phyloP scores from a whole-genome alignment of 2,888 invertebrate species.

The Drosophila bunnanda region DNA sequence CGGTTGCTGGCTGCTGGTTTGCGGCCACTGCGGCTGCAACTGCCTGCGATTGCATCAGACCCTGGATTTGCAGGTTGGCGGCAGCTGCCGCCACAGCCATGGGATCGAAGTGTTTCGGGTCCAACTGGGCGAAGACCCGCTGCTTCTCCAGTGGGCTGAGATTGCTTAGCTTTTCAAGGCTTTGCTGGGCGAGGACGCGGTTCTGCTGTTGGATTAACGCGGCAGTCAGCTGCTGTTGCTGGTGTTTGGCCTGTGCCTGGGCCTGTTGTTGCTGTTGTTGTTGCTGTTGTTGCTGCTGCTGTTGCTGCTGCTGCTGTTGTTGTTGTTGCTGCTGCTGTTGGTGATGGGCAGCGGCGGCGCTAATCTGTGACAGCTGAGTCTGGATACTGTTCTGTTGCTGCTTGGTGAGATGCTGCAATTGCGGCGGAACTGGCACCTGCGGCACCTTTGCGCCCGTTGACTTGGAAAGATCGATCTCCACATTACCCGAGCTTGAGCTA shows the following conservation, averaged over 20 bases:
- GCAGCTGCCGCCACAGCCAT: slow-evolving; percentile 82
- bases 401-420: slow-evolving; percentile 83
- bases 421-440: slow-evolving; percentile 66
- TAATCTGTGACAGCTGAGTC: slow-evolving; percentile 81
- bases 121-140: slow-evolving; percentile 86
- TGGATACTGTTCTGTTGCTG: slow-evolving; percentile 83
- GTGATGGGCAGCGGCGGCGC: slow-evolving; percentile 81
- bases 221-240: slow-evolving; percentile 88
- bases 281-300: slow-evolving; percentile 86
- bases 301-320: slow-evolving; percentile 81
- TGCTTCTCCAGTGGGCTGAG: slow-evolving; percentile 86
- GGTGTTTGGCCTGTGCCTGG: slow-evolving; percentile 85
- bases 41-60: slow-evolving; percentile 80
- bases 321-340: slow-evolving; percentile 77
- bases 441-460: slow-evolving; percentile 66
- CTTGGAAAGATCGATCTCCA: slow-evolving; percentile 83
- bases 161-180: slow-evolving; percentile 87
- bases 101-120: slow-evolving; percentile 84
- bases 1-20: slow-evolving; percentile 63
- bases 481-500: slow-evolving; percentile 55
- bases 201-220: slow-evolving; percentile 89
- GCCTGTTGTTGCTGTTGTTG: slow-evolving; percentile 81
- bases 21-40: slow-evolving; percentile 82
- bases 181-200: slow-evolving; percentile 87
- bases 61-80: slow-evolving; percentile 82